Evolutionary conservation across 2,888 invertebrate species (phyloP).

Genomic region (Euproctis similis): DNA sequence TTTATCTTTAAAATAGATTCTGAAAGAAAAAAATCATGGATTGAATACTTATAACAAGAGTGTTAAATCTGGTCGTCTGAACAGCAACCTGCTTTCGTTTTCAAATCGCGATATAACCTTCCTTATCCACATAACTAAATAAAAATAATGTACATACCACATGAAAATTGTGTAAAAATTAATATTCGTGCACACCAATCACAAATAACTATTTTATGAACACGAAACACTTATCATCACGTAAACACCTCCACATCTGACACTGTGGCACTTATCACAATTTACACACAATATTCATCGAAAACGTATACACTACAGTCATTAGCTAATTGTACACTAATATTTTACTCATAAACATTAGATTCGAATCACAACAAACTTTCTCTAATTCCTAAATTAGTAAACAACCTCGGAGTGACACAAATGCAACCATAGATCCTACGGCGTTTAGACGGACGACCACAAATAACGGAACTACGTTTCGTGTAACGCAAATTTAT

Average conservation of each 20-base stretch:
- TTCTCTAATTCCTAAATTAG: conserved; percentile 55
- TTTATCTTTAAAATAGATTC: neutral
- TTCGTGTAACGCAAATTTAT: conserved; percentile 33
- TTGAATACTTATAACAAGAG: conserved; percentile 9
- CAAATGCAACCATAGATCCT: conserved; percentile 68
- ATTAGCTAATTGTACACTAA: conserved; percentile 13
- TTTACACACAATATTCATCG: conserved; percentile 12
- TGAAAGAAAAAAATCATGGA: neutral
- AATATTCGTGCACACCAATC: too few relatives aligned
- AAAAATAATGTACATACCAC: conserved; percentile 35
- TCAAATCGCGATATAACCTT: conserved; percentile 48
- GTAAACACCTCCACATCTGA: conserved; percentile 56
- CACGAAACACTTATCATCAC: conserved; percentile 52
- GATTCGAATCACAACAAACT: conserved; percentile 26
- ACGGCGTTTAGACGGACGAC: conserved; percentile 61
- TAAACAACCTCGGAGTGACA: conserved; percentile 69
- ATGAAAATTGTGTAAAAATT: conserved; percentile 28
- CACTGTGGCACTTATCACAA: conserved; percentile 20
- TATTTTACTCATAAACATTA: conserved; percentile 16
- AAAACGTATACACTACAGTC: conserved; percentile 21
- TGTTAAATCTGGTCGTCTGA: conserved; percentile 32
- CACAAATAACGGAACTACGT: conserved; percentile 58
- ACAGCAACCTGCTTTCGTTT: conserved; percentile 53
- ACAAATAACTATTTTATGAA: too few relatives aligned
- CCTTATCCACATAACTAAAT: conserved; percentile 17